Evolutionary conservation across 2,888 invertebrate species (phyloP).

Genomic region (Parnassius smintheus): DNA sequence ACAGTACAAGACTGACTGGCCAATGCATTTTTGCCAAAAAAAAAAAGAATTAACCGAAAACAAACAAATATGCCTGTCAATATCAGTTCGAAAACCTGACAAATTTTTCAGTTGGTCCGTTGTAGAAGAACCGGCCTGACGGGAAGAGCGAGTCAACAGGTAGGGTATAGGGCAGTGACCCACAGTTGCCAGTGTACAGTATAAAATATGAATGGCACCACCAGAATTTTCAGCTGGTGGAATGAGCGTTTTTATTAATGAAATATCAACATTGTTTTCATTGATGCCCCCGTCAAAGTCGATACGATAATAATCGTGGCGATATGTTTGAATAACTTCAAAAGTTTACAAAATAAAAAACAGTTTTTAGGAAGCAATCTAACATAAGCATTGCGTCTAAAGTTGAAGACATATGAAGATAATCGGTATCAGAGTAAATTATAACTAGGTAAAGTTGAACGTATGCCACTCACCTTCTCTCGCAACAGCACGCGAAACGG

Average conservation of each 20-base stretch:
- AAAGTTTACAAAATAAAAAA: no score
- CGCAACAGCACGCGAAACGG: constrained; percentile 69
- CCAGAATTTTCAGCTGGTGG: constrained; percentile 47
- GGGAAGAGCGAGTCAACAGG: constrained; percentile 68
- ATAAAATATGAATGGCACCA: constrained; percentile 71
- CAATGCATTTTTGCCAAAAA: neutral
- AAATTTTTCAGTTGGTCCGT: constrained; percentile 44
- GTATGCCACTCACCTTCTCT: constrained; percentile 69
- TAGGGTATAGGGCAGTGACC: constrained; percentile 77
- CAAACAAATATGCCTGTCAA: constrained; percentile 28
- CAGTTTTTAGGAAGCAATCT: no score
- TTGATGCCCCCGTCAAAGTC: constrained; percentile 23
- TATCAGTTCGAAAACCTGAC: constrained; percentile 52
- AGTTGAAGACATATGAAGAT: no score
- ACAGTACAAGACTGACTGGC: neutral
- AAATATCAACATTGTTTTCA: constrained; percentile 40
- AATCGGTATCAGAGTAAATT: constrained; percentile 32
- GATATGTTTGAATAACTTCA: neutral
- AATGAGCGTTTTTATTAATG: constrained; percentile 39
- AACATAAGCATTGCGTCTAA: no score
- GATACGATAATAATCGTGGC: neutral
- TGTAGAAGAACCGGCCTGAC: constrained; percentile 68
- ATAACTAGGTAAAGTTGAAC: constrained; percentile 52
- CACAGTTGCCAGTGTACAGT: constrained; percentile 58
- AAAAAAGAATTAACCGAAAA: neutral